phyloP scores from a whole-genome alignment of 2,888 invertebrate species.

The Lacanobia wlatinum region DNA sequence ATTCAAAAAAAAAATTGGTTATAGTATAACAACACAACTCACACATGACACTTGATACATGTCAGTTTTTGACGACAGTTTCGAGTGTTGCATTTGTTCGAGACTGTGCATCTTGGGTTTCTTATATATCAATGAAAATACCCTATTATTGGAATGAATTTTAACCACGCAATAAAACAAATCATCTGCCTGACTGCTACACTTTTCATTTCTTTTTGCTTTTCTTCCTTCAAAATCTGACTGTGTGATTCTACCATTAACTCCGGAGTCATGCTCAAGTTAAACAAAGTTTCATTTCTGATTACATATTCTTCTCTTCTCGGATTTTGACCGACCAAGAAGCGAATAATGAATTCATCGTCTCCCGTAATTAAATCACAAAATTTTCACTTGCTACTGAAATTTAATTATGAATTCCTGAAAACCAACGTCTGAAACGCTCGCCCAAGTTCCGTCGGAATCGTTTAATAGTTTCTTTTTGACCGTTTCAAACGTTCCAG shows the following conservation, averaged over 20 bases:
- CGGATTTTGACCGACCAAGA: constrained; percentile 45
- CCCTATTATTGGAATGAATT: too few species aligned
- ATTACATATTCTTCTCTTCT: constrained; percentile 39
- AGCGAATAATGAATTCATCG: constrained; percentile 59
- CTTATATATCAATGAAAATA: too few species aligned
- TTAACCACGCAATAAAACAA: not conserved
- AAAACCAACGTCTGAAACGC: constrained; percentile 56
- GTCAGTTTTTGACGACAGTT: too few species aligned
- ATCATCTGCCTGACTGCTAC: not conserved
- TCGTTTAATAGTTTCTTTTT: constrained; percentile 62
- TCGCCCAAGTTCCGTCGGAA: constrained; percentile 49
- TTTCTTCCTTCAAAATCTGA: not conserved
- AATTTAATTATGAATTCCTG: constrained; percentile 65
- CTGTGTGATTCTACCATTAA: not conserved
- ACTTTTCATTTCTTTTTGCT: not conserved
- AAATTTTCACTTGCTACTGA: constrained; percentile 56
- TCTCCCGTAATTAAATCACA: constrained; percentile 59
- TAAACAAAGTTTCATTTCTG: constrained; percentile 40
- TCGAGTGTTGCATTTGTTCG: too few species aligned
- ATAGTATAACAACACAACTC: too few species aligned
- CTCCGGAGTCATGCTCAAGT: not conserved
- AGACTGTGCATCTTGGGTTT: too few species aligned
- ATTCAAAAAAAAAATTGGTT: too few species aligned
- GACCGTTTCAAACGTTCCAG: constrained; percentile 37
- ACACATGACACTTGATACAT: too few species aligned